Conservation (phyloP, 2,113 vertebrate genomes). For the Acrocephalus kingi region DNA sequence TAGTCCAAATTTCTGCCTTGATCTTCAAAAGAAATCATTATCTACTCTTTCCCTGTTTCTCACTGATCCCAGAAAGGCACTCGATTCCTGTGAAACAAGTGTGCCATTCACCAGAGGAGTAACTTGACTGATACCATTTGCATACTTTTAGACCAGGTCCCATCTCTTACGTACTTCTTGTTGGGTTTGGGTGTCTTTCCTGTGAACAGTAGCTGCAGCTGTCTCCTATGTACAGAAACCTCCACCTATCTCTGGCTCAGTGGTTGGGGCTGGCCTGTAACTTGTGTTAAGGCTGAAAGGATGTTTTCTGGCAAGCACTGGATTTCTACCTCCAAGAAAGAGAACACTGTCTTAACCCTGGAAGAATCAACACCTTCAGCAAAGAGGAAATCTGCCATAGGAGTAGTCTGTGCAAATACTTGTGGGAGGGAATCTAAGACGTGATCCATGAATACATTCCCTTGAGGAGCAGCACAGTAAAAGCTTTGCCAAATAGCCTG, state of each 20-base stretch:
- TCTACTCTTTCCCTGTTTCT: neutral
- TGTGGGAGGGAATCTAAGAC: neutral
- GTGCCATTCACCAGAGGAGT: neutral
- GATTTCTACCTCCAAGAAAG: neutral
- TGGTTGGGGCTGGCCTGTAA: neutral
- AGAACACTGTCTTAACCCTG: neutral
- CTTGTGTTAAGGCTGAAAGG: neutral
- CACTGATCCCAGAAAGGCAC: neutral
- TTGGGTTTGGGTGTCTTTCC: neutral
- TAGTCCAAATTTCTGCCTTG: neutral
- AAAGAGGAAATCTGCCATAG: neutral
- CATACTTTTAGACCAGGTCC: neutral
- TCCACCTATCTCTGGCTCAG: neutral
- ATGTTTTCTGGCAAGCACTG: neutral
- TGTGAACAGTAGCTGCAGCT: neutral
- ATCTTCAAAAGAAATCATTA: neutral
- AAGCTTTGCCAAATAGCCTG: neutral
- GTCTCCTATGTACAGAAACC: neutral
- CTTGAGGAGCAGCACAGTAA: neutral
- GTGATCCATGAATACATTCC: neutral
- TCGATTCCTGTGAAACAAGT: neutral
- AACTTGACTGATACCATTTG: neutral
- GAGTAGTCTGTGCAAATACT: neutral
- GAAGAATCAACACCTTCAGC: neutral
- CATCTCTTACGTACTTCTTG: neutral